Percentiles rank a stretch among this genome's conserved stretches.
These are phyloP conservation scores for Conus ventricosus DNA, from an alignment of 1,140 invertebrate genomes.

Conservation along the genomic window DNA sequence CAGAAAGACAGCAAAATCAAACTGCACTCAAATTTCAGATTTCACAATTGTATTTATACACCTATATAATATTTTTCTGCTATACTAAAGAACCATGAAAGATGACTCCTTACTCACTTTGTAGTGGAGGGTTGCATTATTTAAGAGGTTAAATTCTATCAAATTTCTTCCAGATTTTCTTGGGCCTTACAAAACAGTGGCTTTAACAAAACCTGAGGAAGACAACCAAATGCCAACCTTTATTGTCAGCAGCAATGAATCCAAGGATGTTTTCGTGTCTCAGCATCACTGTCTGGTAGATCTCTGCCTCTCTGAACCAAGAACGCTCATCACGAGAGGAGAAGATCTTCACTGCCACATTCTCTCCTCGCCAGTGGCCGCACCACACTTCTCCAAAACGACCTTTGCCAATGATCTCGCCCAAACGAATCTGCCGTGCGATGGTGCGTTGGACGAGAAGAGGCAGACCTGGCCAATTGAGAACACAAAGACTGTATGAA, in stretches of 20 bases:
- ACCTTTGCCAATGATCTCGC: slow-evolving; percentile 89
- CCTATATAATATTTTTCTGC: too few relatives aligned
- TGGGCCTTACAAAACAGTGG: too few relatives aligned
- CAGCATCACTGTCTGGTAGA: slow-evolving; percentile 93
- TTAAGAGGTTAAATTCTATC: too few relatives aligned
- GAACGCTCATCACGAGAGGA: slow-evolving; percentile 90
- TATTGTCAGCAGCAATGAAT: slow-evolving; percentile 70
- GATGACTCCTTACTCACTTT: too few relatives aligned
- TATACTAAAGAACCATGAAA: too few relatives aligned
- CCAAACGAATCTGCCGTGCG: slow-evolving; percentile 93
- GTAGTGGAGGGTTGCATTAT: too few relatives aligned
- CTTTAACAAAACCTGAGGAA: too few relatives aligned
- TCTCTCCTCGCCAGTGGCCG: slow-evolving; percentile 89
- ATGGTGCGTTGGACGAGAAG: slow-evolving; percentile 95
- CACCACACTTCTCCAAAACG: slow-evolving; percentile 92
- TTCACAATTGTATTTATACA: too few relatives aligned
- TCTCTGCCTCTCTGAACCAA: slow-evolving; percentile 92
- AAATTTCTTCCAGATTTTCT: too few relatives aligned
- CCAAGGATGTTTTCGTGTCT: slow-evolving; percentile 94
- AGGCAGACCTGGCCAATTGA: slow-evolving; percentile 82
- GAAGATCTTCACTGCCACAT: slow-evolving; percentile 94
- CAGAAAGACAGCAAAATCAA: too few relatives aligned
- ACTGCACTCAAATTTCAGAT: too few relatives aligned
- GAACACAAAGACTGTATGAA: background rate
- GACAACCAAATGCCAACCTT: slow-evolving; percentile 48